Percentiles rank a stretch among this genome's conserved stretches.
phyloP scores from a whole-genome alignment of 1,140 invertebrate species.

The Batillaria attramentaria region DNA sequence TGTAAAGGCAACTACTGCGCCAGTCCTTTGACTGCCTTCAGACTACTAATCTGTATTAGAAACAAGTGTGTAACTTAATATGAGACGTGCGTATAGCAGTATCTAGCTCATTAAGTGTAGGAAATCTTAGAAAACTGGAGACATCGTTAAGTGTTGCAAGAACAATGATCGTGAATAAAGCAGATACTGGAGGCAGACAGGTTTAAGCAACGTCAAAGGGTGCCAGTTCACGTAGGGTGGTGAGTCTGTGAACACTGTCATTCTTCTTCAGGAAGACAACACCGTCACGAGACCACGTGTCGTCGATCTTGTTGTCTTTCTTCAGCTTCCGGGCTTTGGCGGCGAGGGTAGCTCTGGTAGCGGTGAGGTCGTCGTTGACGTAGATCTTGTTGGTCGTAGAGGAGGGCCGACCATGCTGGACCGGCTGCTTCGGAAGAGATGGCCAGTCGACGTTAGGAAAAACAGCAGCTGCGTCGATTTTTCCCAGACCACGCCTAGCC shows the following conservation, averaged over 20 bases:
- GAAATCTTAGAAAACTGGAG: too few species aligned
- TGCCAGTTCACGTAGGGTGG: too few species aligned
- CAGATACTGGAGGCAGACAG: too few species aligned
- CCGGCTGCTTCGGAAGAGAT: background rate
- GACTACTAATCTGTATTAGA: too few species aligned
- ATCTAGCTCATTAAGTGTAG: too few species aligned
- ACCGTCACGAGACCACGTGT: background rate
- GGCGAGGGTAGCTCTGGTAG: background rate
- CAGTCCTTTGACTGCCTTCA: too few species aligned
- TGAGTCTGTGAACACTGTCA: background rate
- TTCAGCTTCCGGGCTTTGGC: background rate
- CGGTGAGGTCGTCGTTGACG: conserved; percentile 19
- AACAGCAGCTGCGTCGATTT: background rate
- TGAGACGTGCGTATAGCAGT: too few species aligned
- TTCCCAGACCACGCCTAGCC: background rate
- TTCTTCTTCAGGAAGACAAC: conserved; percentile 3
- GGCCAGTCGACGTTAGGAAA: background rate
- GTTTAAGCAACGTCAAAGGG: too few species aligned
- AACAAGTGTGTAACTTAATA: too few species aligned
- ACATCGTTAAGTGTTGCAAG: too few species aligned
- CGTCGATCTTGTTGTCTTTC: background rate
- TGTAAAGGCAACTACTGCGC: too few species aligned
- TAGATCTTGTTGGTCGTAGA: background rate
- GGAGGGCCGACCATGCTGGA: background rate
- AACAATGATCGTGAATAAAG: too few species aligned